Base-by-base conservation (phyloP, 1,140 invertebrate species). In the Diorhabda elongata region DNA sequence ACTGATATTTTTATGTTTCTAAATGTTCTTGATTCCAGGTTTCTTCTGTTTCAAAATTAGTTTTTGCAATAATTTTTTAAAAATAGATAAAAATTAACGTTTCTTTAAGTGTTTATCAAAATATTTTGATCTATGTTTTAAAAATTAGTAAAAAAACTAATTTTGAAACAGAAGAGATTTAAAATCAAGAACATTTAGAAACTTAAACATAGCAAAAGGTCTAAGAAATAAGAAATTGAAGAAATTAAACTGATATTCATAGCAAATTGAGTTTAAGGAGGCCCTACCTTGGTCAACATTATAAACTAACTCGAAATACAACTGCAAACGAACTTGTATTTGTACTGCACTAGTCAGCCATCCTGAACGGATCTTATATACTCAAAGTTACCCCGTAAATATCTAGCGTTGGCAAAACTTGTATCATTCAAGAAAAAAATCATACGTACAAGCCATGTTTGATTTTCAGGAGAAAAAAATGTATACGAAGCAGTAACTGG, bases 211-310 rank as follows among this genome's bases (percentile, higher is more conserved):
- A 26, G 26, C 26, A 2, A 26, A 26, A 26, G 26, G 26, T 26
- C 26, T 26, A 26, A 26, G 26, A 26, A 26, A 26, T 26, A 26
- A 26, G 26, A 26, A 26, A 26, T 26, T 26, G 26, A 26, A 26
- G 26, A 26, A 26, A 26, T 26, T 26, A 26, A 26, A 26, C 26
- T 2, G 26, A 26, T 26, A 26, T 42, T 26, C 42, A 57, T 44
- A 56, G 41, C 64, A 3, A 42, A 42, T 57, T 60, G 26, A 44
- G 9, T 60, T 9, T 11, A 61, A 44, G 42, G 52, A 64, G 6
- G 59, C 52, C 69, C 69, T 70, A 70, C 69, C 69, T 70, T 67
- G 44, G 60, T 63, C 42, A 62, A 58, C 69, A 70, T 70, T 61
- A 70, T 70, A 64, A 26, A 58, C 59, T 66, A 44, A 70, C 52